A percentile compares a stretch with the other conserved stretches of the same genome.
These are phyloP conservation scores for Naja naja DNA, from an alignment of 2,113 vertebrate genomes.

Conservation along the genomic window DNA sequence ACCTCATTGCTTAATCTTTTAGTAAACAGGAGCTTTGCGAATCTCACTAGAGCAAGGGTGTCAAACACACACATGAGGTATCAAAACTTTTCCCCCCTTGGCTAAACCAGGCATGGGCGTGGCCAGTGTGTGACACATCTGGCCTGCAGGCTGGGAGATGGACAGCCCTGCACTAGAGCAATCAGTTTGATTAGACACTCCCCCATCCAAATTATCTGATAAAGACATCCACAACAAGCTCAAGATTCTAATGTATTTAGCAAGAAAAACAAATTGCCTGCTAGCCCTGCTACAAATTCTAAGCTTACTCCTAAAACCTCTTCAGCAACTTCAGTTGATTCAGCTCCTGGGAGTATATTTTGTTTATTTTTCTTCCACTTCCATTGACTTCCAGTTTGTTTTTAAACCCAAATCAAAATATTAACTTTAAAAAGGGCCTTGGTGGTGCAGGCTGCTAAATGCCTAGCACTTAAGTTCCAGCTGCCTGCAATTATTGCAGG, in stretches of 20 bases:
- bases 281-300: not conserved
- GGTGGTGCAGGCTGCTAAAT: too few species aligned
- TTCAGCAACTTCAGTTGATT: not conserved
- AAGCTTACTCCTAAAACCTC: not conserved
- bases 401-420: not conserved
- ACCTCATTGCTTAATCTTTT: not conserved
- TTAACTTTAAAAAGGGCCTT: not conserved
- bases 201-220: not conserved
- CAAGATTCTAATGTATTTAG: not conserved
- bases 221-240: not conserved
- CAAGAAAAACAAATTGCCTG: not conserved
- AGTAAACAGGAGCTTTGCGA: not conserved
- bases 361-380: not conserved
- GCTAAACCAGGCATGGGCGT: too few species aligned
- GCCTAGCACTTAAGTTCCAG: too few species aligned
- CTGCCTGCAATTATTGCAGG: too few species aligned
- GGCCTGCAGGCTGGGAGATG: too few species aligned
- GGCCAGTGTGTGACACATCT: too few species aligned
- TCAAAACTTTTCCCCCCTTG: too few species aligned
- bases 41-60: not conserved
- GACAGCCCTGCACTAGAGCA: not conserved
- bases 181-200: not conserved
- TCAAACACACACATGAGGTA: too few species aligned
- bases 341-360: not conserved
- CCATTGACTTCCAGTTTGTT: not conserved